Evolutionary conservation across 2,888 invertebrate species (phyloP).

Genomic region (Netelia inedita): DNA sequence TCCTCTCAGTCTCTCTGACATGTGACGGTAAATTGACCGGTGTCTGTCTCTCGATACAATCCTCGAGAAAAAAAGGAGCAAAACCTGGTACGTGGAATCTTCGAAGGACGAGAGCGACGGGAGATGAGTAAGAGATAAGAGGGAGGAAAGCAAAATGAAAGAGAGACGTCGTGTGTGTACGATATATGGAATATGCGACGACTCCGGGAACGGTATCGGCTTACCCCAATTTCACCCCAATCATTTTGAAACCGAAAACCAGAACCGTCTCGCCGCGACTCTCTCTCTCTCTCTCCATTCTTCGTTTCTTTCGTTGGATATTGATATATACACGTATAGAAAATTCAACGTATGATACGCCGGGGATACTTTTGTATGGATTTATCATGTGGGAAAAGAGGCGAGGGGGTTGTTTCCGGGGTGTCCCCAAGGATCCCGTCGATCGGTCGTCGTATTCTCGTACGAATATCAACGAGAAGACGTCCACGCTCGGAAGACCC

Average conservation of each 20-base stretch:
- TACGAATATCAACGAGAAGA: slow-evolving; percentile 63
- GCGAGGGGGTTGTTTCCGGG: slow-evolving; percentile 57
- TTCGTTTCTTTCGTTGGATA: slow-evolving; percentile 78
- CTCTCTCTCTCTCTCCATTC: slow-evolving; percentile 60
- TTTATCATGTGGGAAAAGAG: slow-evolving; percentile 17
- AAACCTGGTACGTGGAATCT: slow-evolving; percentile 22
- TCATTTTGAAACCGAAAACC: slow-evolving; percentile 84
- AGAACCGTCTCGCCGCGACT: slow-evolving; percentile 65
- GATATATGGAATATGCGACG: slow-evolving; percentile 43
- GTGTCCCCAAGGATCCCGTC: slow-evolving; percentile 63
- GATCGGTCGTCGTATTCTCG: slow-evolving; percentile 58
- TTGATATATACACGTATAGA: slow-evolving; percentile 75
- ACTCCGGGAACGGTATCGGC: slow-evolving; percentile 79
- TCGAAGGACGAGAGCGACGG: slow-evolving; percentile 25
- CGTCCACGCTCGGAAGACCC: slow-evolving; percentile 26
- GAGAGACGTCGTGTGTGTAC: slow-evolving; percentile 52
- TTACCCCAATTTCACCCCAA: slow-evolving; percentile 85
- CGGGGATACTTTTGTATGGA: slow-evolving; percentile 34
- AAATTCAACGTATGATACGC: slow-evolving; percentile 73
- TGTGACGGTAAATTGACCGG: slow-evolving; percentile 79
- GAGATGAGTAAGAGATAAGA: slow-evolving; percentile 23
- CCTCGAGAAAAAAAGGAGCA: neutral
- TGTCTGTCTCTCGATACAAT: slow-evolving; percentile 31
- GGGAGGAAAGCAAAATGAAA: slow-evolving; percentile 37
- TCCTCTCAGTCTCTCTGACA: slow-evolving; percentile 64